These are phyloP conservation scores for Hemicrepidius hirtus DNA, from an alignment of 2,888 invertebrate genomes.

Conservation along the genomic window DNA sequence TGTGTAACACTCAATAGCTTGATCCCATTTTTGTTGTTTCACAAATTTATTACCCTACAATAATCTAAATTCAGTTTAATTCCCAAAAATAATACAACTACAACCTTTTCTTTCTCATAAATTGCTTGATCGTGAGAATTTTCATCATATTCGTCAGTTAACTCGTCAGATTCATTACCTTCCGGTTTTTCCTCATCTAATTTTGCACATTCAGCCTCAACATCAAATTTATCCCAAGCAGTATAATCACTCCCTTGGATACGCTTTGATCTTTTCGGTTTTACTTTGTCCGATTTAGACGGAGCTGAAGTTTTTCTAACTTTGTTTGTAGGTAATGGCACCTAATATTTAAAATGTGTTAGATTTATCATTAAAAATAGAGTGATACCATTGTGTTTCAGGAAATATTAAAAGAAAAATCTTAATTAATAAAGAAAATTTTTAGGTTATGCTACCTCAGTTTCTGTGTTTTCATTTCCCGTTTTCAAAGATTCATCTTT, in stretches of 20 bases:
- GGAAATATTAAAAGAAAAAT: too few relatives aligned
- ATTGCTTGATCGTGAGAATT: constrained; percentile 78
- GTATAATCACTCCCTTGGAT: constrained; percentile 80
- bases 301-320: constrained; percentile 59
- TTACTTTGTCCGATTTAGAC: constrained; percentile 41
- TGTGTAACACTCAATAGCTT: constrained; percentile 90
- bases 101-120: constrained; percentile 82
- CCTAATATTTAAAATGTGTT: constrained; percentile 68
- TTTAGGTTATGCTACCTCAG: constrained; percentile 64
- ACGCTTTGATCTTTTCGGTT: constrained; percentile 64
- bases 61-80: constrained; percentile 1
- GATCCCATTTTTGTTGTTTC: constrained; percentile 85
- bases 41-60: constrained; percentile 87
- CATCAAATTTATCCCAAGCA: constrained; percentile 88
- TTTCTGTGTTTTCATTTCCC: constrained; percentile 72
- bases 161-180: constrained; percentile 65
- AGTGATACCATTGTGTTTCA: too few relatives aligned
- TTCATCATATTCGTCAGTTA: constrained; percentile 75
- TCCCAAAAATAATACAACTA: constrained; percentile 22
- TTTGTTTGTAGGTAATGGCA: constrained; percentile 55
- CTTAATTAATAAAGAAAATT: background rate
- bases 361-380: too few relatives aligned
- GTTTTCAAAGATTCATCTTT: constrained; percentile 73
- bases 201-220: constrained; percentile 80
- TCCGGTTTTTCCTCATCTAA: constrained; percentile 76